Evolutionary conservation across 2,797 vertebrate species (phyloP), one percentile per base, ranked within the genome.

Genomic region (Pteronotus mesoamericanus): DNA sequence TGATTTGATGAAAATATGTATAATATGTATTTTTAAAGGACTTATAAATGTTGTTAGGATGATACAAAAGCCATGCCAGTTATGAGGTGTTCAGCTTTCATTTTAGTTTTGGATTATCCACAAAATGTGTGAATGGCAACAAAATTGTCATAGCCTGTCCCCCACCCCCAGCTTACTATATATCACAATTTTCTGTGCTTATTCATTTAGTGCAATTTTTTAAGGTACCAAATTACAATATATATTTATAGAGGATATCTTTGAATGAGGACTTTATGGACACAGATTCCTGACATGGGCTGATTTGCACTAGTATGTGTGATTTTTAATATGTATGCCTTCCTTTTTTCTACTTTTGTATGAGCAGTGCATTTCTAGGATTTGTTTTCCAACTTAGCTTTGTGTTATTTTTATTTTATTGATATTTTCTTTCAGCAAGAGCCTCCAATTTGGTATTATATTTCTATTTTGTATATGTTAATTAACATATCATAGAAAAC

Each of bases 321-420:
- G 3, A 42, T 44, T 74, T 85, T 72, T 48, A 16, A 21, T 34
- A 14, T 39, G 3, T 0, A 7, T 85, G 15, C 0, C 9, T 12
- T 85, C 87, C 39, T 46, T 83, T 64, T 66, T 34, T 16, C 21
- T 14, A 74, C 55, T 93, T 61, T 80, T 29, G 5, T 79, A 18
- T 5, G 24, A 74, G 19, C 7, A 15, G 0, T 79, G 26, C 87
- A 34, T 78, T 22, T 79, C 66, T 55, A 61, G 6, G 5, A 14
- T n/a, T 69, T 92, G 8, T 85, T 94, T 82, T 88, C 15, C 10
- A 89, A 66, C 68, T 94, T 95, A 64, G 11, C 1, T 88, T 91
- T 78, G 3, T 46, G 2, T 39, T 74, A 24, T 48, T 94, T 96
- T 80, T 21, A 77, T 75, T 61, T 8, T 78, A 6, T 83, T 59